Evolutionary conservation across 2,888 invertebrate species (phyloP), one percentile per base, ranked within the genome.

Genomic region (Heliconius charithonia): DNA sequence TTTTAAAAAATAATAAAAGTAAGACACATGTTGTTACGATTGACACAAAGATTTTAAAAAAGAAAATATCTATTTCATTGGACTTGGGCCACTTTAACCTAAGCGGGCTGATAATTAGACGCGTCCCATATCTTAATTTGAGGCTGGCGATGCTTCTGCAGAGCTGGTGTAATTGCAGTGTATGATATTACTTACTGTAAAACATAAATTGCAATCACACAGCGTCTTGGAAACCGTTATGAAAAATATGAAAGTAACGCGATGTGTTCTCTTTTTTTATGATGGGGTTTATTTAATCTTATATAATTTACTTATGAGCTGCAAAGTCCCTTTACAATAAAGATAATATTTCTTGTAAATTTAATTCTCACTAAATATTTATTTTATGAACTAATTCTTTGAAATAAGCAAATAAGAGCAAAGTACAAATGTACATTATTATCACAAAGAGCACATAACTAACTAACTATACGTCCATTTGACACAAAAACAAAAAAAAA

Each of bases 71-170:
- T 16, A 67, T 67, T 67, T 41, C 16, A 41, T n/a, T 2, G 41
- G 16, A n/a, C 41, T n/a, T 67, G 25, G 41, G 6, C 67, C 67
- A 67, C n/a, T 69, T 69, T 45, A 3, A 16, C 25, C 13, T 13
- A 6, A 4, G 41, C 41, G 16, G 25, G 16, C 16, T 69, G 41
- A 41, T 69, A 80, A 80, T 76, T 74, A 76, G 74, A 74, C 74
- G 74, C 76, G 27, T 67, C 77, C 27, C 74, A 45, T 73, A 27
- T 76, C 65, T 74, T 79, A 76, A 79, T 79, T 79, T 74, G 70
- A 25, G 76, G 32, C 70, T 76, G 65, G 73, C 65, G 32, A 73
- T 72, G 51, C 32, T 62, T 75, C 74, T 74, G 62, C 25, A 27
- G 22, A 62, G 62, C 63, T 27, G 66, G 77, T 62, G 45, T 78